Evolutionary conservation across 2,888 invertebrate genomes (phyloP), one percentile per base, ranked within the genome.

Genomic region (Trissoscelio sp.): DNA sequence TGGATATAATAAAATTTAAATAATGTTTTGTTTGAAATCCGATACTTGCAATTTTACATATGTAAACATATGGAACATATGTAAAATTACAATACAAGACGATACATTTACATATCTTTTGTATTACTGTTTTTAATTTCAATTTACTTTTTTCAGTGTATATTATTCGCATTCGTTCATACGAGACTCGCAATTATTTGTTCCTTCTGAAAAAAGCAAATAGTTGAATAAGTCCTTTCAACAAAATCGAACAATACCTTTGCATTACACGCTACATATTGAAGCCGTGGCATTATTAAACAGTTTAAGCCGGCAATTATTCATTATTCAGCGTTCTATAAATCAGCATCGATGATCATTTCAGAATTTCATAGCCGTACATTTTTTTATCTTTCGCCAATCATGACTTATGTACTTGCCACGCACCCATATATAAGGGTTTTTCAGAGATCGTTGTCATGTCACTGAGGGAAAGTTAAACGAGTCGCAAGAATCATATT

Each of bases 331-430:
- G 11, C 14, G n/a, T 6, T 12, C 34, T 51, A 53, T 53, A 66
- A 66, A 66, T 53, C 66, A 39, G 53, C 53, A n/a, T 24, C 18
- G 66, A 14, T 16, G 18, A 66, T 66, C 66, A 51, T 48, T 64
- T 37, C 24, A 39, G 28, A 22, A 39, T 64, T 51, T 64, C 44
- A 64, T 64, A 62, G 31, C 4, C 34, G 9, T 31, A 12, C 31
- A 37, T 64, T 64, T 14, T 46, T 31, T 46, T 46, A 34, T 46
- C 46, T 48, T 22, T 20, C 20, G 12, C 37, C 48, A 20, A 34
- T 64, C 31, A 48, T 51, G 14, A 42, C 39, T 42, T 12, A 42
- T 42, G 5, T 42, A 14, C 39, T 42, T 42, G 14, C 14, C 6
- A 9, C 31, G 31, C 31, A 31, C 3, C 28, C 22, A 16, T 37